Evolutionary conservation across 2,113 vertebrate species (phyloP), one percentile per base, ranked within the genome.

Genomic region (Callospermophilus lateralis): DNA sequence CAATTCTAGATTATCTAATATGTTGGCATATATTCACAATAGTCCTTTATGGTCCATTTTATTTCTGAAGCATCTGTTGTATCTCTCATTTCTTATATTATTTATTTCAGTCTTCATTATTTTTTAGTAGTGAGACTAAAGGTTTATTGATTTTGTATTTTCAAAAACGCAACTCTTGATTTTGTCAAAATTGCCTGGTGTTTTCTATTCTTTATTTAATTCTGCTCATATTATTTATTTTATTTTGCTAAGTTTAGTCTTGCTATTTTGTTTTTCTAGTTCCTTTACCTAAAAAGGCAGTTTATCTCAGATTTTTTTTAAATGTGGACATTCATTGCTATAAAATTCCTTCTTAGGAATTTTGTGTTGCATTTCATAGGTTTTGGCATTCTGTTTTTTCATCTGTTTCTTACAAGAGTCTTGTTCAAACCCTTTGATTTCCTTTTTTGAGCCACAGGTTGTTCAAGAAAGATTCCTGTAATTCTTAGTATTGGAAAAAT

Each of bases 341-440:
- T 81, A 55, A 80, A 58, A 1, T 5, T 53, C 6, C 6, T 16
- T 22, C 26, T 37, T 37, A 55, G 11, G 7, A 32, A 12, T 81
- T 1, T 48, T 42, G 1, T 6, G 11, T 48, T 22, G 1, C 2
- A 22, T 30, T 45, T 17, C 34, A 28, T 34, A 20, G 19, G 1
- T 58, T 74, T 42, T 39, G 28, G 19, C 22, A 74, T 11, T 4
- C 32, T 9, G 4, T 87, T 17, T 10, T 67, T 89, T 77, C 15
- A 53, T 22, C 10, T 13, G 6, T 34, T 51, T 11, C 0, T 8
- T 45, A 39, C 20, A 51, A 85, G 3, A 51, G 4, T 4, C 4
- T 32, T 22, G 32, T 84, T 45, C 45, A 17, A 67, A 32, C 15
- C 24, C 12, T 72, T 70, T 72, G 13, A 19, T 77, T 39, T 70